Evolutionary conservation across 1,140 invertebrate genomes (phyloP).

Genomic region (Aphidius ervi): DNA sequence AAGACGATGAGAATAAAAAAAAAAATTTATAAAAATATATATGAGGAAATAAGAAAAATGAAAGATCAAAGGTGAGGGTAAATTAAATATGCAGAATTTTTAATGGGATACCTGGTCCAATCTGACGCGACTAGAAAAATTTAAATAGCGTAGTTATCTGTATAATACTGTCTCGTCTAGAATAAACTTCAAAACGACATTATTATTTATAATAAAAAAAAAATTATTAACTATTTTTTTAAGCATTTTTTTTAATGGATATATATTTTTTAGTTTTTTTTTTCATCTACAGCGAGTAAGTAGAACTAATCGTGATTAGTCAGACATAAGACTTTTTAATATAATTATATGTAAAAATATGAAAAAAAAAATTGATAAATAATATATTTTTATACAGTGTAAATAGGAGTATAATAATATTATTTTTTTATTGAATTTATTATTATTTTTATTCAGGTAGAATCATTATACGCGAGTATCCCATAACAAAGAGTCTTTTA

Average conservation of each 20-base stretch:
- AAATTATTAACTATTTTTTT: too few relatives aligned
- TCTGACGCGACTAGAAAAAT: constrained; percentile 1
- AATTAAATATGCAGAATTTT: constrained; percentile 17
- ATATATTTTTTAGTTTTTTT: too few relatives aligned
- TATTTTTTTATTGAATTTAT: constrained; percentile 7
- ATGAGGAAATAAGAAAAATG: neutral
- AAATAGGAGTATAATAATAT: neutral
- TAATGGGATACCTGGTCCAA: constrained; percentile 15
- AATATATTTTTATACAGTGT: neutral
- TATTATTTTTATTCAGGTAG: constrained; percentile 11
- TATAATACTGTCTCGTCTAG: too few relatives aligned
- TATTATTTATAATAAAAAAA: too few relatives aligned
- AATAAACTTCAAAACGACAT: too few relatives aligned
- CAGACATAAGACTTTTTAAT: neutral
- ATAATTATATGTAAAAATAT: neutral
- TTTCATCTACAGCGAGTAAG: too few relatives aligned
- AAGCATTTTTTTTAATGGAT: too few relatives aligned
- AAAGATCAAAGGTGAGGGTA: constrained; percentile 14
- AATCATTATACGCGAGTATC: constrained; percentile 20
- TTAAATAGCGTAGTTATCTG: neutral
- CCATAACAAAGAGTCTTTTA: constrained; percentile 21
- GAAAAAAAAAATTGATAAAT: neutral
- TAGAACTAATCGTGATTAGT: too few relatives aligned
- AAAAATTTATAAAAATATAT: neutral
- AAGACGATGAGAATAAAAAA: constrained; percentile 9